phyloP scores from a whole-genome alignment of 2,797 vertebrate genomes.

The Amniataba percoides region DNA sequence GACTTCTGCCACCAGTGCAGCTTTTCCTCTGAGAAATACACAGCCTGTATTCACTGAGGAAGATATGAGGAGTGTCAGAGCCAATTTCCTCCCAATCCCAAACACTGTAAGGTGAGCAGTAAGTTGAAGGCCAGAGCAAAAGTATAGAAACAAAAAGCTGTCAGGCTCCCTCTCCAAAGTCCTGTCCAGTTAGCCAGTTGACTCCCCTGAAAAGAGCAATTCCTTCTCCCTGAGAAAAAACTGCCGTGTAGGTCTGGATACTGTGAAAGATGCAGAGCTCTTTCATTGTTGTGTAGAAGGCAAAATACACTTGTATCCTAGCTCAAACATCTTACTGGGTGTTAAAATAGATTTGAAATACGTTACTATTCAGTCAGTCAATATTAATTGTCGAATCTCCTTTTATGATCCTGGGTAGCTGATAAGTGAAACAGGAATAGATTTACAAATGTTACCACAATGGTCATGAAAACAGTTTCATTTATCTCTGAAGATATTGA shows the following conservation, averaged over 20 bases:
- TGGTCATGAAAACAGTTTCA: no score
- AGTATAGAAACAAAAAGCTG: conserved; percentile 14
- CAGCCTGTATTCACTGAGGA: conserved; percentile 16
- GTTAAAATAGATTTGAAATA: no score
- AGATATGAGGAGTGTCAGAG: conserved; percentile 1
- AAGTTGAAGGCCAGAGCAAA: conserved; percentile 16
- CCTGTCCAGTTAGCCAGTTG: conserved; percentile 1
- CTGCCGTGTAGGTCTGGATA: background rate
- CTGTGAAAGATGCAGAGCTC: conserved; percentile 12
- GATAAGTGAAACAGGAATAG: background rate
- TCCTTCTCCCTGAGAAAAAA: conserved; percentile 16
- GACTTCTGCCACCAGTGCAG: conserved; percentile 1
- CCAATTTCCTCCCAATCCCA: conserved; percentile 19
- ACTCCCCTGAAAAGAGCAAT: conserved; percentile 12
- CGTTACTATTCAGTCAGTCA: background rate
- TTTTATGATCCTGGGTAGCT: background rate
- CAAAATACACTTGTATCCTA: background rate
- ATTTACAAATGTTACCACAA: background rate
- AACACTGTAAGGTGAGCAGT: conserved; percentile 13
- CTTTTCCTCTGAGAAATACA: conserved; percentile 25
- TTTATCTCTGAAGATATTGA: no score
- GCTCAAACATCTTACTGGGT: background rate
- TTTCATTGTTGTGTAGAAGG: background rate
- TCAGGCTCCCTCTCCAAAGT: conserved; percentile 12
- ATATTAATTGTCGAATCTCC: background rate